Conservation (phyloP, 2,888 invertebrate genomes). For the Papilio elwesi region DNA sequence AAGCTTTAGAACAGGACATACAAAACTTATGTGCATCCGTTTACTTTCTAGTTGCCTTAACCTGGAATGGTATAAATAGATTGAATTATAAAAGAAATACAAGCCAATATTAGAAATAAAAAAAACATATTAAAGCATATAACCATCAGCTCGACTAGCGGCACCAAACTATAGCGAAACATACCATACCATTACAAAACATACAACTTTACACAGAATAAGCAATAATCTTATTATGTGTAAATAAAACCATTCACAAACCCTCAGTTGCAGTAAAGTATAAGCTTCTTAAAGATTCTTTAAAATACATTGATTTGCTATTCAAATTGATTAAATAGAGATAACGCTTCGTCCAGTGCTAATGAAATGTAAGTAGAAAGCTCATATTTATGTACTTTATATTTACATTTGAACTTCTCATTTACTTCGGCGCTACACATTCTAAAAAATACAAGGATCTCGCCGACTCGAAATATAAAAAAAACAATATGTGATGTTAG, state of each 20-base stretch:
- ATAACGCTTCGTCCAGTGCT: not conserved
- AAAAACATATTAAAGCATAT: conserved; percentile 65
- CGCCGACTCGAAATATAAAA: conserved; percentile 38
- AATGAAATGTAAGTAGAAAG: conserved; percentile 27
- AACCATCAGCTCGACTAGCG: conserved; percentile 53
- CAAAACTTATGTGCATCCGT: conserved; percentile 47
- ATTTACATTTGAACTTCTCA: conserved; percentile 40
- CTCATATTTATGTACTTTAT: conserved; percentile 37
- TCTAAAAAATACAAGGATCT: conserved; percentile 24
- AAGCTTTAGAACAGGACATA: conserved; percentile 51
- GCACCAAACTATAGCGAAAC: conserved; percentile 43
- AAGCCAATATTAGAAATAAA: conserved; percentile 62
- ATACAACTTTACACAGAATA: conserved; percentile 32
- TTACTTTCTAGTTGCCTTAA: conserved; percentile 44
- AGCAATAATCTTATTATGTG: conserved; percentile 4
- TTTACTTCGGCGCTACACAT: conserved; percentile 20
- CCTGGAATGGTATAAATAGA: conserved; percentile 67
- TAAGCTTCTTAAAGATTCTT: not conserved
- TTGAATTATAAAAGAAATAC: conserved; percentile 61
- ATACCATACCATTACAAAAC: conserved; percentile 34
- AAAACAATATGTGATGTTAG: conserved; percentile 52
- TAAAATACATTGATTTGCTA: not conserved
- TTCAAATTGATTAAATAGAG: not conserved
- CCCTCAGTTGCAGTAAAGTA: not conserved
- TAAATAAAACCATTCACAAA: conserved; percentile 5